Conservation (phyloP, 2,888 invertebrate genomes). For the Metacarcinus magister region DNA sequence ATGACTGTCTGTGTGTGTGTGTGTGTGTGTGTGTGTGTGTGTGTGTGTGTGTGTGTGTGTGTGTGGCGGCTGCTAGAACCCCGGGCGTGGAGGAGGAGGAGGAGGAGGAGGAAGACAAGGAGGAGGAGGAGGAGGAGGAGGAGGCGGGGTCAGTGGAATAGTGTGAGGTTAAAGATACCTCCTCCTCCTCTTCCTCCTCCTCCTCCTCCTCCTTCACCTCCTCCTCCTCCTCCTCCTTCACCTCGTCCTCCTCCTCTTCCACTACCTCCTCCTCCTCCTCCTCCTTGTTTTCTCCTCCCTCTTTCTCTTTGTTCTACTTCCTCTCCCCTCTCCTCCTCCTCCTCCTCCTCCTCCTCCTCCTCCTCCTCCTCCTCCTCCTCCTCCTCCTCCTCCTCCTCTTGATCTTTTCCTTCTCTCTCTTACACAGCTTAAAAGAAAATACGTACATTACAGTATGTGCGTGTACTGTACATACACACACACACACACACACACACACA, state of each 20-base stretch:
- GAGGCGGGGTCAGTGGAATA: neutral
- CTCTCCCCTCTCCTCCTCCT: neutral
- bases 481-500: no score
- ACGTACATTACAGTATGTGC: no score
- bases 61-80: neutral
- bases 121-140: neutral
- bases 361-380: neutral
- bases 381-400: neutral
- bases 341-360: neutral
- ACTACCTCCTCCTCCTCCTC: neutral
- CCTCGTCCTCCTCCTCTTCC: neutral
- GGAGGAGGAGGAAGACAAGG: neutral
- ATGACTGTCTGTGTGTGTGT: neutral
- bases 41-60: slow-evolving; percentile 22
- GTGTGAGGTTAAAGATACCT: neutral
- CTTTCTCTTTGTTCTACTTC: neutral
- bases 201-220: neutral
- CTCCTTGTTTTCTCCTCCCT: neutral
- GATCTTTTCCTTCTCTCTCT: neutral
- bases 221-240: neutral
- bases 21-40: slow-evolving; percentile 51
- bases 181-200: slow-evolving; percentile 16
- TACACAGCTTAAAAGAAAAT: no score
- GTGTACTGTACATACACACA: no score
- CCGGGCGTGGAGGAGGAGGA: neutral